Base-by-base conservation (phyloP, 2,797 vertebrate genomes). In the Enteromius mattozi region DNA sequence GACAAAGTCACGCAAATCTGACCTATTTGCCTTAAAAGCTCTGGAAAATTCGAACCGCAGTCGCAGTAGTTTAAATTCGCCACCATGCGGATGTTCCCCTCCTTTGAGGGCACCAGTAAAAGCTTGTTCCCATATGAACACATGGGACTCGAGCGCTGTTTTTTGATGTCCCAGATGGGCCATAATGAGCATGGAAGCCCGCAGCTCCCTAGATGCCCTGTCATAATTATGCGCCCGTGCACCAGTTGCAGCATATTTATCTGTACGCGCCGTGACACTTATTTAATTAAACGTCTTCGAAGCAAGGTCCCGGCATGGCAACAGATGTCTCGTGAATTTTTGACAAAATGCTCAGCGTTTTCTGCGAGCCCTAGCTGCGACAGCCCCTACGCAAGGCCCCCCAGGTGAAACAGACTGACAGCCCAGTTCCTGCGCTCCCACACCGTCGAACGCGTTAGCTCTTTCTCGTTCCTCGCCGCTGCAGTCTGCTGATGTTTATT, bases 271-370 rank as follows among this genome's bases (percentile, higher is more conserved):
- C 82, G 80, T 81, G 88, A 91, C 91, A 92, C 89, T 84, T 88
- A 92, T 91, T 94, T 92, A 94, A 93, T 95, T 94, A 94, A 92
- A 92, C 85, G 89, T 93, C 92, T 94, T 92, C 83, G 80, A 92
- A 86, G 86, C 89, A 89, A 83, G 86, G 71, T 87, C 84, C 89
- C 80, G 79, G 88, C 91, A 90, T 91, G 91, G 91, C 85, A 93
- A 91, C 93, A 93, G 92, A 94, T 91, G 88, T 91, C 92, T 92
- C 84, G 88, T 87, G 89, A 93, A 94, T 93, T 92, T 93, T 92
- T 90, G 91, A 93, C 92, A 92, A 91, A 94, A 91, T 78, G 87
- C 83, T 54, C 21, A 13, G 21, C 78, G 91, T 93, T 94, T 92
- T 89, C 88, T 89, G 30, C 45, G 86, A 85, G 82, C 88, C 77